These are phyloP conservation scores for Drosophila cyrtoloma DNA, from an alignment of 2,888 invertebrate species.

Conservation along the genomic window DNA sequence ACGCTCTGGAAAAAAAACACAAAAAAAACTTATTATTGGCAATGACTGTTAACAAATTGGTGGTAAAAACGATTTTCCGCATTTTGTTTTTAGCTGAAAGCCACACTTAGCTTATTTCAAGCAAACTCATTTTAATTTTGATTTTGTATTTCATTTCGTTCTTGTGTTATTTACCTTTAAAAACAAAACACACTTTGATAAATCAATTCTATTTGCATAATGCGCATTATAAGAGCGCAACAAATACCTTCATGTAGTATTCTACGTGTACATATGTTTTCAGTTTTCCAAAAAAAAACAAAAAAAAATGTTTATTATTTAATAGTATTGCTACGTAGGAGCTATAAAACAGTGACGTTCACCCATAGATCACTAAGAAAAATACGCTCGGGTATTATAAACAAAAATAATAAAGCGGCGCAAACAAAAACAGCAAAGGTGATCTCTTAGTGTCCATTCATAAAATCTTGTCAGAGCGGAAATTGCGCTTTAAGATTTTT, in stretches of 20 bases:
- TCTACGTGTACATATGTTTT: conserved; percentile 43
- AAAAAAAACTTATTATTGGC: not conserved
- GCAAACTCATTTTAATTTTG: not conserved
- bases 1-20: conserved; percentile 1
- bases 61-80: not conserved
- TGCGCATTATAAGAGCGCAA: conserved; percentile 58
- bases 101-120: not conserved
- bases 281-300: conserved; percentile 28
- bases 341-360: conserved; percentile 69
- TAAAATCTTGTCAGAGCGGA: conserved; percentile 53
- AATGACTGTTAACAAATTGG: too few relatives aligned
- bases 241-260: conserved; percentile 33
- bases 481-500: conserved; percentile 26
- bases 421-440: conserved; percentile 6
- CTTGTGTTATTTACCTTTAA: conserved; percentile 38
- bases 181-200: conserved; percentile 37
- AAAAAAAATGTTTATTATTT: conserved; percentile 65
- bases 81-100: not conserved
- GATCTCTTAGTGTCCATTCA: conserved; percentile 62
- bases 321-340: conserved; percentile 37
- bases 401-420: not conserved
- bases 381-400: conserved; percentile 35
- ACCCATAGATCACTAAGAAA: conserved; percentile 32
- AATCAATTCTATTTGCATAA: conserved; percentile 63
- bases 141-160: not conserved